These are phyloP conservation scores for Gryllus longicercus DNA, from an alignment of 2,888 invertebrate species.

Conservation along the genomic window DNA sequence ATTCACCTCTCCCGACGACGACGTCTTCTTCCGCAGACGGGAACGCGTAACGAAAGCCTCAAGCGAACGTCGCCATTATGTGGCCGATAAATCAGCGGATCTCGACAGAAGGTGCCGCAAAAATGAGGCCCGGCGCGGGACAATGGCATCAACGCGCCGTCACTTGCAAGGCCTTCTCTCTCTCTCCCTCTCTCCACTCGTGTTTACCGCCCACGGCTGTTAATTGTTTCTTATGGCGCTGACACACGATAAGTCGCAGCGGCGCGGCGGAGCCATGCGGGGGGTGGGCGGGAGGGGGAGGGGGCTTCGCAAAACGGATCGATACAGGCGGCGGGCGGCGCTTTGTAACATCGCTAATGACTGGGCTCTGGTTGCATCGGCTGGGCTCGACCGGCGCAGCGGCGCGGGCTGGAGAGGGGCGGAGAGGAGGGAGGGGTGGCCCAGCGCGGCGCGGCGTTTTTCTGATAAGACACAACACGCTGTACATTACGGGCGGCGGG, in stretches of 20 bases:
- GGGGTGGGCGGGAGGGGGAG: neutral
- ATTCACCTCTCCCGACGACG: too few relatives aligned
- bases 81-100: neutral
- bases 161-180: neutral
- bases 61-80: neutral
- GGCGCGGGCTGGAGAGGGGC: too few relatives aligned
- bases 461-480: conserved; percentile 17
- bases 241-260: neutral
- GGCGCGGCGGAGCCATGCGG: neutral
- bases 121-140: neutral
- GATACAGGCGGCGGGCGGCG: neutral
- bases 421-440: too few relatives aligned
- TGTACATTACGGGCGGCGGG: neutral
- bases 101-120: neutral
- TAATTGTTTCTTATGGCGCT: conserved; percentile 9
- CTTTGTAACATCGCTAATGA: neutral
- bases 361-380: neutral
- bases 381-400: neutral
- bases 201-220: neutral
- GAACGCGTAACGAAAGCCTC: too few relatives aligned
- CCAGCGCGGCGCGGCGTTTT: neutral
- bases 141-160: too few relatives aligned
- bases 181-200: neutral
- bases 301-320: too few relatives aligned
- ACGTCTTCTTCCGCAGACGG: too few relatives aligned